Evolutionary conservation across 1,140 invertebrate genomes (phyloP), one percentile per base, ranked within the genome.

Genomic region (Ridgeia piscesae): DNA sequence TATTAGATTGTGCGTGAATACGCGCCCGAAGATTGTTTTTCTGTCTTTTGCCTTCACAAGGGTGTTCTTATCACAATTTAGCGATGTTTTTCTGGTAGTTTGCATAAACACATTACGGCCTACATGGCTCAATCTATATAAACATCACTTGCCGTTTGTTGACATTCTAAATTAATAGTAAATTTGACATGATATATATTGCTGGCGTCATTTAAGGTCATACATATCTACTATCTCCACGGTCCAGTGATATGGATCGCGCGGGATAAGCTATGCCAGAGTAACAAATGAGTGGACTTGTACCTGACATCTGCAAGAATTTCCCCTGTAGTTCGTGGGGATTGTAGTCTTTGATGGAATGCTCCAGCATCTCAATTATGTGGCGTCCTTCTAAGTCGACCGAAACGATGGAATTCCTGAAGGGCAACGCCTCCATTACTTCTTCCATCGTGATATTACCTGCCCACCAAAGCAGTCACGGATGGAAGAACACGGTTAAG

Each of bases 271-370:
- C n/a, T n/a, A n/a, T n/a, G n/a, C n/a, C n/a, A n/a, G n/a, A n/a
- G n/a, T n/a, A n/a, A n/a, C n/a, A n/a, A n/a, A n/a, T n/a, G 42
- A 42, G 42, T 11, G 42, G 27, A 2, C 17, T 6, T n/a, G 14
- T 93, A 96, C 96, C 96, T 92, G 97, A 96, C 42, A 97, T 94
- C 94, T 98, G 97, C 34, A 97, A 94, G 94, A 97, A 97, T 92
- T 96, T 96, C 33, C 97, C 97, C 9, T 94, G 94, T 4, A 95
- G 94, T 31, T 97, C 96, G 92, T 96, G 95, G 34, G 95, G 96
- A 93, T 96, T 94, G 31, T 97, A 96, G 17, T 96, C 94, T n/a
- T 95, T 93, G 0, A 97, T 97, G 0, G 96, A 96, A 94, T 96
- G 96, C 94, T 97, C 97, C 33, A 97, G 95, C 58, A 77, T 77